Evolutionary conservation across 2,113 vertebrate species (phyloP).

Genomic region (Corythornis cristatus): DNA sequence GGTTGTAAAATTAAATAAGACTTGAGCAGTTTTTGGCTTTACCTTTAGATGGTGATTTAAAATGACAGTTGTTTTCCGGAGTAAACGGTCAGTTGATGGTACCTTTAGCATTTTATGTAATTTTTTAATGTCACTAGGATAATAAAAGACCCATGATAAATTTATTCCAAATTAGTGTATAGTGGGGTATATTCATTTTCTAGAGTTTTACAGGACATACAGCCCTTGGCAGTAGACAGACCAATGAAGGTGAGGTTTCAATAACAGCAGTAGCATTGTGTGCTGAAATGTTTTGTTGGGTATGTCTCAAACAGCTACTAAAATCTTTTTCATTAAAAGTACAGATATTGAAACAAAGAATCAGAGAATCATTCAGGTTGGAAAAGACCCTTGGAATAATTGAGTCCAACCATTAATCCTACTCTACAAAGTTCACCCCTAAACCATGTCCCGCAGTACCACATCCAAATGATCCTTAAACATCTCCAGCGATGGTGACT

Average conservation of each 20-base stretch:
- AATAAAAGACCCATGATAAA: background rate
- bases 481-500: too few relatives aligned
- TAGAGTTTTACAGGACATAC: background rate
- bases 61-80: background rate
- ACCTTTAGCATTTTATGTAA: background rate
- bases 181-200: background rate
- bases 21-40: background rate
- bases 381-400: too few relatives aligned
- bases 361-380: too few relatives aligned
- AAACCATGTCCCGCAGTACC: too few relatives aligned
- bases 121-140: background rate
- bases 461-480: too few relatives aligned
- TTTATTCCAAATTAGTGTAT: background rate
- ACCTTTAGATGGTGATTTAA: background rate
- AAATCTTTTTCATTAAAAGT: background rate
- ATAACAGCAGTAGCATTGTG: background rate
- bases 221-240: background rate
- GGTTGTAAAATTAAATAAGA: constrained; percentile 7
- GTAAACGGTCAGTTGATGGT: background rate
- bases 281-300: background rate
- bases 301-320: background rate
- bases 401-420: too few relatives aligned
- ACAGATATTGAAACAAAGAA: background rate
- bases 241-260: background rate
- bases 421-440: too few relatives aligned